Conservation (phyloP, 1,140 invertebrate species). For the Listronotus oregonensis region DNA sequence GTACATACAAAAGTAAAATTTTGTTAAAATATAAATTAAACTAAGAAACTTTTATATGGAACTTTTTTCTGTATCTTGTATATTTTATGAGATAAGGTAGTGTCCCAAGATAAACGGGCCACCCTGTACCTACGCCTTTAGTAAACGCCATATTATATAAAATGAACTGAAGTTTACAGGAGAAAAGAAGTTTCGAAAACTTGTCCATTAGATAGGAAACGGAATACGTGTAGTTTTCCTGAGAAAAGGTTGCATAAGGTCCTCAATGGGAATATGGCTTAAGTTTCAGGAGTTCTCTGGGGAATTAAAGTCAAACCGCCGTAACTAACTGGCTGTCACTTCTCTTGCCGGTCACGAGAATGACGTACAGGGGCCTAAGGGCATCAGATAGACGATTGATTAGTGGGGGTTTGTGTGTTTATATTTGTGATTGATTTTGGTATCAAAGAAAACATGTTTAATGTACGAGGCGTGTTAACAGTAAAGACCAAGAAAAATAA, state of each 20-base stretch:
- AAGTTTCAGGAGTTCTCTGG: slow-evolving; percentile 29
- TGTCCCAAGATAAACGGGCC: no score
- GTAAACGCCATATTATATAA: no score
- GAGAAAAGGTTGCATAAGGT: neutral
- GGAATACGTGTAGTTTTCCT: slow-evolving; percentile 10
- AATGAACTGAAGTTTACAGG: slow-evolving; percentile 7
- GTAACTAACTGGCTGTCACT: slow-evolving; percentile 43
- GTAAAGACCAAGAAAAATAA: no score
- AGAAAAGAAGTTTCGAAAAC: slow-evolving; percentile 25
- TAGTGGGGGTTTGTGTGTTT: slow-evolving; percentile 15
- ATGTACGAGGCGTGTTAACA: neutral
- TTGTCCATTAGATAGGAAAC: slow-evolving; percentile 31
- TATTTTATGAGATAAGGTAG: no score
- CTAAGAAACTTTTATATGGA: no score
- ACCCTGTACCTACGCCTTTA: no score
- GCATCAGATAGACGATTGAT: slow-evolving; percentile 25
- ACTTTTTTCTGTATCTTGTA: no score
- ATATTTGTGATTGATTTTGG: slow-evolving; percentile 27
- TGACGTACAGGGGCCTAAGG: slow-evolving; percentile 12
- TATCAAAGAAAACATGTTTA: neutral
- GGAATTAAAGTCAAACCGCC: slow-evolving; percentile 40
- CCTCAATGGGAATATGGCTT: slow-evolving; percentile 27
- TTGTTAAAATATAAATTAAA: no score
- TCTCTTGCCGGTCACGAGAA: slow-evolving; percentile 19
- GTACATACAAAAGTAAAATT: no score